Evolutionary conservation across 2,888 invertebrate genomes (phyloP).

Genomic region (Aphidius colemani): DNA sequence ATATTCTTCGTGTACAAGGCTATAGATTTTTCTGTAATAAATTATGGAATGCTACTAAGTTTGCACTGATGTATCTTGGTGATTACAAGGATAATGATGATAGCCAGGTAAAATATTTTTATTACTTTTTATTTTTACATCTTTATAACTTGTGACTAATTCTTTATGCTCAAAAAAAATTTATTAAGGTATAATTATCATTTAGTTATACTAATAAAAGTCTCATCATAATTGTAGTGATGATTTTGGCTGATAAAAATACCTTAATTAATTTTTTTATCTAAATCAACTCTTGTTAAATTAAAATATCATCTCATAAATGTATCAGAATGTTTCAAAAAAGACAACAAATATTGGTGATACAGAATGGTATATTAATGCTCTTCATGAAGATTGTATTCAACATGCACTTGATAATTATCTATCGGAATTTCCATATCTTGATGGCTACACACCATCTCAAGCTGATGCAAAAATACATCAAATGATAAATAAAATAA

Average conservation of each 20-base stretch:
- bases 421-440: slow-evolving; percentile 57
- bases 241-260: not conserved
- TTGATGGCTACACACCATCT: slow-evolving; percentile 59
- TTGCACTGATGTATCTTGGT: slow-evolving; percentile 77
- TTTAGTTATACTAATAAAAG: too few relatives aligned
- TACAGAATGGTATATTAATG: slow-evolving; percentile 45
- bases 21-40: slow-evolving; percentile 98
- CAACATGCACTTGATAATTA: slow-evolving; percentile 56
- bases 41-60: slow-evolving; percentile 97
- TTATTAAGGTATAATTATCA: too few relatives aligned
- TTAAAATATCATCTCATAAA: slow-evolving; percentile 31
- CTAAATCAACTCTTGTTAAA: not conserved
- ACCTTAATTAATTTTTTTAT: not conserved
- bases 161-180: too few relatives aligned
- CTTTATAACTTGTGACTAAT: too few relatives aligned
- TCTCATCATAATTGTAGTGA: too few relatives aligned
- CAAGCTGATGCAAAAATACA: slow-evolving; percentile 56
- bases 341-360: slow-evolving; percentile 33
- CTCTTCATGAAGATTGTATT: slow-evolving; percentile 49
- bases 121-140: not conserved
- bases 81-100: slow-evolving; percentile 63
- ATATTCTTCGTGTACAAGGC: slow-evolving; percentile 90
- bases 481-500: slow-evolving; percentile 40
- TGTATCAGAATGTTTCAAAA: slow-evolving; percentile 26
- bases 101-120: slow-evolving; percentile 38